phyloP scores from a whole-genome alignment of 2,888 invertebrate species.

The Melolontha melolontha region DNA sequence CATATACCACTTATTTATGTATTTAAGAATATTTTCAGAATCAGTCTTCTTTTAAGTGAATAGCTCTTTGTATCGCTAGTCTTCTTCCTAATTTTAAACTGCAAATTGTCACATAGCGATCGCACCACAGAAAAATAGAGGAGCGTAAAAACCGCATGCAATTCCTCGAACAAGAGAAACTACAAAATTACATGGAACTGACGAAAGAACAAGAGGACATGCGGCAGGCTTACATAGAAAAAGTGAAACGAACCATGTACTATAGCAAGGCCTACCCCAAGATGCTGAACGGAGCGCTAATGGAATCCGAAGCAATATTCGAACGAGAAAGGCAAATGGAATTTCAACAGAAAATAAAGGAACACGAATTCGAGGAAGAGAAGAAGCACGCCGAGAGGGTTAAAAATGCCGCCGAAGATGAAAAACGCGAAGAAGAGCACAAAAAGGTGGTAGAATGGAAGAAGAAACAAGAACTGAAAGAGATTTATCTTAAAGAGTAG shows the following conservation, averaged over 20 bases:
- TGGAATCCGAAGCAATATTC: constrained; percentile 57
- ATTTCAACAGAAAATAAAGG: constrained; percentile 56
- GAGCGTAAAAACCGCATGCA: constrained; percentile 44
- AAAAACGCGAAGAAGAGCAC: constrained; percentile 53
- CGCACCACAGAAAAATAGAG: constrained; percentile 46
- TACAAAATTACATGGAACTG: constrained; percentile 48
- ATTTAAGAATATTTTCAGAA: too few relatives aligned
- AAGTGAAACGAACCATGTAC: constrained; percentile 56
- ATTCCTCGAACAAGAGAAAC: constrained; percentile 43
- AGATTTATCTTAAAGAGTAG: constrained; percentile 52
- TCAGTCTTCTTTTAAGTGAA: too few relatives aligned
- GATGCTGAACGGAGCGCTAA: constrained; percentile 57
- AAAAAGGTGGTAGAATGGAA: constrained; percentile 49
- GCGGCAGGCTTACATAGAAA: constrained; percentile 54
- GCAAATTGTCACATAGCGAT: constrained; percentile 1
- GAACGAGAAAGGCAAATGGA: constrained; percentile 60
- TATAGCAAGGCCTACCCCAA: constrained; percentile 57
- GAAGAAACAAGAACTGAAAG: constrained; percentile 51
- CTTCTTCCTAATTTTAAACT: too few relatives aligned
- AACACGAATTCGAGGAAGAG: constrained; percentile 56
- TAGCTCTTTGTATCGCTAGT: too few relatives aligned
- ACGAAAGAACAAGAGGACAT: constrained; percentile 53
- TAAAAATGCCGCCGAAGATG: constrained; percentile 52
- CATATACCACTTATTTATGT: too few relatives aligned
- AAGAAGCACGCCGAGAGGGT: constrained; percentile 53